These are phyloP conservation scores for Psilopsiagon aurifrons DNA, from an alignment of 2,113 vertebrate species.

Conservation along the genomic window DNA sequence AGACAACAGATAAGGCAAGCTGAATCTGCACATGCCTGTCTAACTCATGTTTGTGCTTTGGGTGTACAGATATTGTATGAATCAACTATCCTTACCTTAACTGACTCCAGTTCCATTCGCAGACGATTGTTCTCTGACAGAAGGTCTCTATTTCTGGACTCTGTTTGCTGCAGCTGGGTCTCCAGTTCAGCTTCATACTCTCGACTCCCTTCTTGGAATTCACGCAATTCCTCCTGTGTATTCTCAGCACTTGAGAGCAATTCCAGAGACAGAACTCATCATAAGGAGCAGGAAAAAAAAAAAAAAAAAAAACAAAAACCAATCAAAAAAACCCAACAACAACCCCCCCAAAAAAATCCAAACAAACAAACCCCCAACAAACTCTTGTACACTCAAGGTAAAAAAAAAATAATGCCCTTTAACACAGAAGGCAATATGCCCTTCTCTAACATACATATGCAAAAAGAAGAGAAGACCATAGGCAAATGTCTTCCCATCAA, in stretches of 20 bases:
- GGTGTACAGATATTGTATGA: rapidly evolving
- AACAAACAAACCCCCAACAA: no score
- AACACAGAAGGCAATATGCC: not conserved
- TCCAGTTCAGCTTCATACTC: slow-evolving; percentile 97
- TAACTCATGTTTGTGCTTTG: not conserved
- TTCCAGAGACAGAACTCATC: not conserved
- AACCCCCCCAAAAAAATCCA: no score
- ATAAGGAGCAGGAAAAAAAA: rapidly evolving
- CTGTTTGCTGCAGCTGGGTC: slow-evolving; percentile 89
- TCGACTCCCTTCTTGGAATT: slow-evolving; percentile 96
- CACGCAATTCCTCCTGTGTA: slow-evolving; percentile 88
- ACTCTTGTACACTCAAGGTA: not conserved
- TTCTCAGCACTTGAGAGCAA: slow-evolving; percentile 81
- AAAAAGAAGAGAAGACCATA: not conserved
- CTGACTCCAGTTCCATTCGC: slow-evolving; percentile 85
- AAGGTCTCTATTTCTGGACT: slow-evolving; percentile 90
- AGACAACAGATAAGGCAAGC: not conserved
- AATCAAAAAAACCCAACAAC: no score
- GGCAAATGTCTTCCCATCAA: not conserved
- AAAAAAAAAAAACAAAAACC: not conserved
- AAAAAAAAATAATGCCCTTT: not conserved
- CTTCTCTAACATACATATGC: not conserved
- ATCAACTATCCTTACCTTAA: slow-evolving; percentile 80
- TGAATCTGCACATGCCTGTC: not conserved
- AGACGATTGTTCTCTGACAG: slow-evolving; percentile 86